Percentiles rank a stretch among this genome's conserved stretches.
These are phyloP conservation scores for Homalodisca vitripennis DNA, from an alignment of 1,140 invertebrate species.

Conservation along the genomic window DNA sequence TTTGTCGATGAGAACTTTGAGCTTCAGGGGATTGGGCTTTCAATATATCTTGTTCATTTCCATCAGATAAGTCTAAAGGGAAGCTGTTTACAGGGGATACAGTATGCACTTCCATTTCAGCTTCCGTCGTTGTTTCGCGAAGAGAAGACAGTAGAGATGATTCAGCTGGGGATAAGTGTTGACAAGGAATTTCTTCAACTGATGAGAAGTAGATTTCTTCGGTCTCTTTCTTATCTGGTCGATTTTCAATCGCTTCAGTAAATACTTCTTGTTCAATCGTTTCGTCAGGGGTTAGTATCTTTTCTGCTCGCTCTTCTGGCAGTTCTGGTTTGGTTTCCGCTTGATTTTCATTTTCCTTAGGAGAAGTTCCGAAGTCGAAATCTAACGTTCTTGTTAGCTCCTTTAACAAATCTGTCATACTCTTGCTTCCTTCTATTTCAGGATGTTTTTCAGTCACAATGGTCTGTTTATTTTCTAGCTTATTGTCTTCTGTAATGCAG, in stretches of 20 bases:
- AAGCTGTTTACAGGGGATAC: constrained; percentile 24
- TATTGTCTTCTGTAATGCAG: constrained; percentile 25
- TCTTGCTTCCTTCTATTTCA: constrained; percentile 22
- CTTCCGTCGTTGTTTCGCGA: too few relatives aligned
- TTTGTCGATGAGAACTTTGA: too few relatives aligned
- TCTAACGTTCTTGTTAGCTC: constrained; percentile 39
- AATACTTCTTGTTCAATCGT: background rate
- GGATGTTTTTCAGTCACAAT: background rate
- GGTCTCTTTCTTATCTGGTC: background rate
- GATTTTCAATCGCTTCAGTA: background rate
- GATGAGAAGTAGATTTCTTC: background rate
- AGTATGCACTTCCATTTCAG: too few relatives aligned
- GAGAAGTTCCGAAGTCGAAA: constrained; percentile 35
- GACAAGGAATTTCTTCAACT: background rate
- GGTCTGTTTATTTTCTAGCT: constrained; percentile 10
- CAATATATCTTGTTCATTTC: background rate
- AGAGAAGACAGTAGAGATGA: background rate
- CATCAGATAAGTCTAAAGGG: background rate
- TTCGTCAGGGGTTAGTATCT: background rate
- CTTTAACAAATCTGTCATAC: constrained; percentile 37
- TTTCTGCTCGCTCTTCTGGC: background rate
- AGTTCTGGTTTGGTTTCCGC: background rate
- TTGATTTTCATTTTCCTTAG: background rate
- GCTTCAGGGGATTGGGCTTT: background rate
- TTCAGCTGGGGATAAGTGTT: background rate